Evolutionary conservation across 2,113 vertebrate species (phyloP).

Genomic region (Heterotilapia buettikoferi): DNA sequence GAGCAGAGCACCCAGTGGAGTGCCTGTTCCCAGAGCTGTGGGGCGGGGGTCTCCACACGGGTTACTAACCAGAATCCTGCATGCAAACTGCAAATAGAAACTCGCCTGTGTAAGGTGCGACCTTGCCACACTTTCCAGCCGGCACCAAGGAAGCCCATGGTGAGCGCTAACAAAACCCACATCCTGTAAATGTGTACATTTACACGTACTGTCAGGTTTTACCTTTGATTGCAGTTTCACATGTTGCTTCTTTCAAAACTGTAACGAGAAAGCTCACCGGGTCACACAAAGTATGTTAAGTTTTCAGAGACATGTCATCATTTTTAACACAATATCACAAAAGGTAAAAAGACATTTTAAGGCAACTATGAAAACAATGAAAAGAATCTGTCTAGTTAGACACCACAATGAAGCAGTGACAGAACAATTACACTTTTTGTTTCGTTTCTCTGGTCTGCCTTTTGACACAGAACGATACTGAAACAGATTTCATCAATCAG

Average conservation of each 20-base stretch:
- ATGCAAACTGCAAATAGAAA: constrained; percentile 84
- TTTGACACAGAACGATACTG: accelerated
- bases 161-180: constrained; percentile 20
- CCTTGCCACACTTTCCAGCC: constrained; percentile 66
- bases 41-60: constrained; percentile 80
- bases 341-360: not conserved
- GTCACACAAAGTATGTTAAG: not conserved
- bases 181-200: not conserved
- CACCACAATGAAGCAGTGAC: not conserved
- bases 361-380: accelerated
- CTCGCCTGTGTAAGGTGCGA: constrained; percentile 74
- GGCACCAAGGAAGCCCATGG: constrained; percentile 10
- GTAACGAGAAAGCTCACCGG: not conserved
- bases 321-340: not conserved
- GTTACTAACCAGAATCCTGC: constrained; percentile 84
- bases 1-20: constrained; percentile 85
- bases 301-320: not conserved
- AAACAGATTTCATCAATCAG: not conserved
- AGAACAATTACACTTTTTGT: not conserved
- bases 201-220: not conserved
- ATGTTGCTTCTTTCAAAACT: not conserved
- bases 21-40: constrained; percentile 84
- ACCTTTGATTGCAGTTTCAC: not conserved
- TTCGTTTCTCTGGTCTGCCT: not conserved
- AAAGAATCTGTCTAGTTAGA: not conserved